phyloP scores from a whole-genome alignment of 2,113 vertebrate species.

The Bothrops jararaca region DNA sequence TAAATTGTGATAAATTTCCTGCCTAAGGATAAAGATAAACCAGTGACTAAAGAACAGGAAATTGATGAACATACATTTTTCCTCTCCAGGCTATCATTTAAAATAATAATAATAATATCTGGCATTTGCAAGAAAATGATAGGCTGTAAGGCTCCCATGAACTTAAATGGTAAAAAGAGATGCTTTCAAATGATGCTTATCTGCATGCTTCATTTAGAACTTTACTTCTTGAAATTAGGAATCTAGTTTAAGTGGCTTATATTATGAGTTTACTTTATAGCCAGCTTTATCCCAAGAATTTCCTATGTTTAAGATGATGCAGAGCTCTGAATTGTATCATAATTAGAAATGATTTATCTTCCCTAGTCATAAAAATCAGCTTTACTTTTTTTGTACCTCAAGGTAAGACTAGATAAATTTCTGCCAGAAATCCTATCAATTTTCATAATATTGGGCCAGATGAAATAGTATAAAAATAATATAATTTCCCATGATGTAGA shows the following conservation, averaged over 20 bases:
- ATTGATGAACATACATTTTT: conserved; percentile 70
- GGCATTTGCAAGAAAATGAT: conserved; percentile 63
- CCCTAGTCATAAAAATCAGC: not conserved
- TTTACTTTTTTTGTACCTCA: not conserved
- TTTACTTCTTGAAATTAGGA: conserved; percentile 31
- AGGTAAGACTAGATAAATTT: not conserved
- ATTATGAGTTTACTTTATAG: not conserved
- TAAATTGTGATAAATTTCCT: conserved; percentile 84
- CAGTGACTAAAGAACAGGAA: conserved; percentile 67
- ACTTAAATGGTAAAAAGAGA: conserved; percentile 66
- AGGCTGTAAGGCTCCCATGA: conserved; percentile 68
- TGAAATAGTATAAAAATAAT: not conserved
- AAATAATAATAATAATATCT: conserved; percentile 30
- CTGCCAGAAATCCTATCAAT: not conserved
- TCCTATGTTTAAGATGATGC: not conserved
- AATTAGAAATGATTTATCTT: not conserved
- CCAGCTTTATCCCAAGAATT: conserved; percentile 12
- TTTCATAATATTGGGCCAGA: not conserved
- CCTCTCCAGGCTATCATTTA: conserved; percentile 58
- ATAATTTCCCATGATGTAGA: not conserved
- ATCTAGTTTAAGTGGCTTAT: not conserved
- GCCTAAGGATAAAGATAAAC: conserved; percentile 75
- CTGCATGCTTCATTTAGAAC: conserved; percentile 50
- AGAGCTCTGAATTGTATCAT: not conserved
- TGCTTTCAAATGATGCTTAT: conserved; percentile 51